Evolutionary conservation across 2,888 invertebrate genomes (phyloP), one percentile per base, ranked within the genome.

Genomic region (Tolmerus cingulatus): DNA sequence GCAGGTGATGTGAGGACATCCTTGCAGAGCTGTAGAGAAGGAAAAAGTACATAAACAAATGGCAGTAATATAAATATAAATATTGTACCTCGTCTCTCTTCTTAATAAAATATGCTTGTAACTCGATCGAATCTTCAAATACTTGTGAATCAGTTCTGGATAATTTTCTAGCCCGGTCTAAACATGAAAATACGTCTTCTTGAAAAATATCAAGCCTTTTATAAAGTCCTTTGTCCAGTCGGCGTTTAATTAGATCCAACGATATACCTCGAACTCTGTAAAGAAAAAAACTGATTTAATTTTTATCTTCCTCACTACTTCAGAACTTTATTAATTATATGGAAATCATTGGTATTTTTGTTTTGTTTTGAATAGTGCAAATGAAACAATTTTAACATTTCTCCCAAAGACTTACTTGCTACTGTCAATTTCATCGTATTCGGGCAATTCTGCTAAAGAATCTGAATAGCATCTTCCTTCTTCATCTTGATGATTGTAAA

Each of bases 401-500:
- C 7, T 34, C 34, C 7, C 0, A 5, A 46, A 43, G 9, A 74
- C 57, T 91, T 92, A 95, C 95, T 94, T 95, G 92, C 82, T 89
- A 1, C 93, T 95, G 90, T 95, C 95, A 34, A 95, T 90, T 66
- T 96, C 96, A 91, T 97, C 97, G 91, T 97, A 96, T 90, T 98
- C 98, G 0, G 97, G 96, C 34, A 98, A 92, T 91, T 99, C 99
- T 0, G 97, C 96, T 95, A 99, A 96, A 2, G 98, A 98, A 93
- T 99, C 99, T 1, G 98, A 97, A 92, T 97, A 98, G 91, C 98
- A 99, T 87, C 99, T 95, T 77, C 99, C 99, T 92, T 99, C 98
- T 90, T 97, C 97, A 91, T 99, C 99, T 93, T 98, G 98, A 92
- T 98, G 98, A 92, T 98, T 99, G 92, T 98, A 98, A 4, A 98